Conservation (phyloP, 2,113 vertebrate genomes). For the Rhinichthys klamathensis region DNA sequence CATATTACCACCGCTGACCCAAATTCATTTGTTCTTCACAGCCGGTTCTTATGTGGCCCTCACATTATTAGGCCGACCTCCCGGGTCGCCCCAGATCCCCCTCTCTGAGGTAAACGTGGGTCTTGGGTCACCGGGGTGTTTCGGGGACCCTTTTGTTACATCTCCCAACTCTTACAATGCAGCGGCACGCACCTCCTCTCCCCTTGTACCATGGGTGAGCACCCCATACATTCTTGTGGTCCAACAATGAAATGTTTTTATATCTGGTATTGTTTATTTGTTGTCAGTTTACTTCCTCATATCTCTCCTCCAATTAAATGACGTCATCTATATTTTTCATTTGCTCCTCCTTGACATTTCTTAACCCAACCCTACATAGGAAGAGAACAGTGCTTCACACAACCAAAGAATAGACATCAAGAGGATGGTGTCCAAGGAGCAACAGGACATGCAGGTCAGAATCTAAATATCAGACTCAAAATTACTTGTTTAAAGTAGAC, state of each 20-base stretch:
- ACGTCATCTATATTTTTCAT: not conserved
- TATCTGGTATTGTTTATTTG: not conserved
- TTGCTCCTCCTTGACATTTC: not conserved
- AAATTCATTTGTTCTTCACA: slow-evolving; percentile 60
- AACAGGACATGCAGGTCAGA: slow-evolving; percentile 87
- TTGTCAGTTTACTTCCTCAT: slow-evolving; percentile 14
- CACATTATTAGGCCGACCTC: slow-evolving; percentile 95
- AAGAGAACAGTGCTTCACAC: slow-evolving; percentile 86
- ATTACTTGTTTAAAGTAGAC: not conserved
- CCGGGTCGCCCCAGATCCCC: slow-evolving; percentile 88
- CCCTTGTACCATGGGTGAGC: slow-evolving; percentile 84
- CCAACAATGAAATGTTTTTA: not conserved
- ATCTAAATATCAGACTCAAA: slow-evolving; percentile 13
- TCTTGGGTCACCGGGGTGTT: slow-evolving; percentile 58
- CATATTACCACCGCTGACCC: not conserved
- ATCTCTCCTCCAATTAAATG: not conserved
- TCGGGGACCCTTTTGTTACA: slow-evolving; percentile 69
- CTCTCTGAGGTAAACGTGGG: slow-evolving; percentile 85
- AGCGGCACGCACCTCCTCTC: slow-evolving; percentile 80
- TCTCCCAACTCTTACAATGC: slow-evolving; percentile 82
- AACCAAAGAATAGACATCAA: slow-evolving; percentile 87
- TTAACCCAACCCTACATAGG: slow-evolving; percentile 65
- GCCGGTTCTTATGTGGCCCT: slow-evolving; percentile 98
- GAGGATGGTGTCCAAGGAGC: slow-evolving; percentile 86
- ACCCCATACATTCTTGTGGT: not conserved